Percentiles rank a stretch among this genome's conserved stretches.
Evolutionary conservation across 2,888 invertebrate genomes (phyloP).

Genomic region (Geotrupes spiniger): DNA sequence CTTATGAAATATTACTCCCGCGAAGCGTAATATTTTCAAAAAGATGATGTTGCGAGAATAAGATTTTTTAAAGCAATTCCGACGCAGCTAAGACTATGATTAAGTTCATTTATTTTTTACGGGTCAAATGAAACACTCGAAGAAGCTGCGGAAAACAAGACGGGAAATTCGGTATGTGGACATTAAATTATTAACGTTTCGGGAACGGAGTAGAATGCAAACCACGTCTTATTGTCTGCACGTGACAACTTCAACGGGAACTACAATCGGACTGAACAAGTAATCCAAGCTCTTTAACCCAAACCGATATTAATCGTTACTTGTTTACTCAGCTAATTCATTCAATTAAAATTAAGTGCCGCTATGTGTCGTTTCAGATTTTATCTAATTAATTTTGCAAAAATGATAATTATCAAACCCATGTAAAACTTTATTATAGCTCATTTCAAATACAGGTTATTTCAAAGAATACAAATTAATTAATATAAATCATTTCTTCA

Average conservation of each 20-base stretch:
- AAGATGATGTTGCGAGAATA: background rate
- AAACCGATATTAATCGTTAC: slow-evolving; percentile 5
- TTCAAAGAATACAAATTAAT: no score
- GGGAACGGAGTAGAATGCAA: background rate
- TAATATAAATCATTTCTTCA: no score
- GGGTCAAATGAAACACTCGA: background rate
- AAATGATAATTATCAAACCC: no score
- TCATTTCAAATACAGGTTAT: no score
- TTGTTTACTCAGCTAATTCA: background rate
- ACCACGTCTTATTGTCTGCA: slow-evolving; percentile 7
- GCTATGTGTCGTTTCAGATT: no score
- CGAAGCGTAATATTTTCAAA: slow-evolving; percentile 1
- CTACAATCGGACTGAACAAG: slow-evolving; percentile 5
- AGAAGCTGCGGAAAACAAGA: slow-evolving; percentile 4
- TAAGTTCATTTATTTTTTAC: slow-evolving; percentile 7
- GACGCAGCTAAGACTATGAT: slow-evolving; percentile 1
- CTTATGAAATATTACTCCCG: no score
- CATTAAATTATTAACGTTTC: slow-evolving; percentile 5
- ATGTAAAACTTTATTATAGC: no score
- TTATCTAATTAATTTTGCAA: no score
- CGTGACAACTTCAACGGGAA: slow-evolving; percentile 6
- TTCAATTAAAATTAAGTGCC: background rate
- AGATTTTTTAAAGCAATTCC: slow-evolving; percentile 1
- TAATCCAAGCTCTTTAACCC: background rate
- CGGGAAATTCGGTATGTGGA: slow-evolving; percentile 1